A percentile compares a stretch with the other conserved stretches of the same genome.
phyloP scores from a whole-genome alignment of 2,797 vertebrate species.

The Gallirallus australis region DNA sequence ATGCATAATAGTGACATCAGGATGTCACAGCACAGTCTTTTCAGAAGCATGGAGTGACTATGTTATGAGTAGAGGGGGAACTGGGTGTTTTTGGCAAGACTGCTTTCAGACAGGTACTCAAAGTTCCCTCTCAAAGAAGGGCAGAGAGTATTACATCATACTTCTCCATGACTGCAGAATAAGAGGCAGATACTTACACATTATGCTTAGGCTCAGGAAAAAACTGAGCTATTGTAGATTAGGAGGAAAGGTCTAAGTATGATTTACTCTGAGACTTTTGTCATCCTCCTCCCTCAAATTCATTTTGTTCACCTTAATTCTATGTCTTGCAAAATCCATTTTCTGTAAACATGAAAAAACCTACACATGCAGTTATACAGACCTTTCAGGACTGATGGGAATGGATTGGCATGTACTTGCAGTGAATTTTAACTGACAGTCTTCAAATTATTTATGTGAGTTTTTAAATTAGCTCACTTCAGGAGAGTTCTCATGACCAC shows the following conservation, averaged over 20 bases:
- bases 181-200: not conserved
- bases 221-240: not conserved
- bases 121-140: not conserved
- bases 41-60: not conserved
- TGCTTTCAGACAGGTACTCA: not conserved
- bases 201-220: not conserved
- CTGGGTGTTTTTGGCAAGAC: rapidly evolving
- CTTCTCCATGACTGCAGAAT: not conserved
- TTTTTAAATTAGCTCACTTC: not conserved
- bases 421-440: not conserved
- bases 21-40: not conserved
- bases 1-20: not conserved
- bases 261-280: not conserved
- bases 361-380: not conserved
- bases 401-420: rapidly evolving
- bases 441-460: not conserved
- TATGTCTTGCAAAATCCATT: not conserved
- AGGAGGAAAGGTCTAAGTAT: not conserved
- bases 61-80: too few species aligned
- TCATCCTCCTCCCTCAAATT: not conserved
- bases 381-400: not conserved
- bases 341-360: not conserved
- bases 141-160: too few species aligned
- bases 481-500: not conserved
- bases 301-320: not conserved